A percentile compares a stretch with the other conserved stretches of the same genome.
Conservation (phyloP, 2,888 invertebrate species). For the Sesia bembeciformis region DNA sequence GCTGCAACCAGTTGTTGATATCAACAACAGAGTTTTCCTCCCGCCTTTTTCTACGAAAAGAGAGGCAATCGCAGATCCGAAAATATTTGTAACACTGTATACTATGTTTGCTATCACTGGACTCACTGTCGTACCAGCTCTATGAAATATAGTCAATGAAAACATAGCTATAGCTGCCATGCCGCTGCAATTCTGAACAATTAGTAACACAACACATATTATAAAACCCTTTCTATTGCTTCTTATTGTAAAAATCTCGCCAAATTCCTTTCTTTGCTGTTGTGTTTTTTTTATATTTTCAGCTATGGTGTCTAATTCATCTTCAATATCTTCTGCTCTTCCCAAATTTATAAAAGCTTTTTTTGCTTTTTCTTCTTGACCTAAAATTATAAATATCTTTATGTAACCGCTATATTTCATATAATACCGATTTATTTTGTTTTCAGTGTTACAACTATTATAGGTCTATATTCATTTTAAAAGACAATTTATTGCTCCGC, state of each 20-base stretch:
- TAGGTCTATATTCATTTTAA: too few species aligned
- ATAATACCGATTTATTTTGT: too few species aligned
- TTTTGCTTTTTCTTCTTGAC: too few species aligned
- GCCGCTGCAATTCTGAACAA: conserved; percentile 28
- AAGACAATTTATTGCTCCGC: too few species aligned
- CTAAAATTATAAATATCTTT: too few species aligned
- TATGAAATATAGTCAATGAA: conserved; percentile 28
- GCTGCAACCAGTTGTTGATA: conserved; percentile 29
- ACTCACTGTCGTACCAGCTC: conserved; percentile 26
- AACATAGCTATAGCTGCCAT: conserved; percentile 31
- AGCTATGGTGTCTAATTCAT: too few species aligned
- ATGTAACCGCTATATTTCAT: too few species aligned
- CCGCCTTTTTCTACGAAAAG: conserved; percentile 28
- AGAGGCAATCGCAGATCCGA: conserved; percentile 27
- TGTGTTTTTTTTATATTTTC: too few species aligned
- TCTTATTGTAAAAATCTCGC: conserved; percentile 27
- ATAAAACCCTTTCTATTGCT: conserved; percentile 27
- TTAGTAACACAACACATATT: conserved; percentile 27
- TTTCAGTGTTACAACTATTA: too few species aligned
- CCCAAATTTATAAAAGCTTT: too few species aligned
- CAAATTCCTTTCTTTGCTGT: too few species aligned
- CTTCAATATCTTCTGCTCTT: too few species aligned
- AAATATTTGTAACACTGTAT: conserved; percentile 23
- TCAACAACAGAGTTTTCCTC: conserved; percentile 22
- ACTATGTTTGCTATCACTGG: conserved; percentile 34